Percentiles rank a stretch among this genome's conserved stretches.
phyloP scores from a whole-genome alignment of 2,888 invertebrate genomes.

The Polyommatus icarus region DNA sequence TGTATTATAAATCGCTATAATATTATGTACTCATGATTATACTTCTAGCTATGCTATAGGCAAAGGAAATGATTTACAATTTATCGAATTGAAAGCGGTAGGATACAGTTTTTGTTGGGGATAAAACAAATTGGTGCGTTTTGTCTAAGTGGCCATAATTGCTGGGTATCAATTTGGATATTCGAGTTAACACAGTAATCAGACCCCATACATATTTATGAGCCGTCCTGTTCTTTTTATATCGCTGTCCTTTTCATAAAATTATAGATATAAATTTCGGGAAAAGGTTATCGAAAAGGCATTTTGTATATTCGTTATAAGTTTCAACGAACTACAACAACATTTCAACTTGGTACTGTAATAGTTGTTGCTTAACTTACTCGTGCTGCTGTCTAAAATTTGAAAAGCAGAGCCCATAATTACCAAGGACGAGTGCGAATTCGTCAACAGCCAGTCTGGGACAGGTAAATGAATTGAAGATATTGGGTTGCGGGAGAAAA shows the following conservation, averaged over 20 bases:
- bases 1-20: not conserved
- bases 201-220: conserved; percentile 48
- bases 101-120: conserved; percentile 47
- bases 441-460: not conserved
- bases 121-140: conserved; percentile 43
- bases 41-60: not conserved
- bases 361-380: not conserved
- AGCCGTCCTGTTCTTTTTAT: conserved; percentile 43
- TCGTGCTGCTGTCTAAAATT: not conserved
- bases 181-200: conserved; percentile 51
- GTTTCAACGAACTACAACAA: too few relatives aligned
- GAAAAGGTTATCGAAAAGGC: not conserved
- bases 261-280: not conserved
- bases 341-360: too few relatives aligned
- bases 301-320: not conserved
- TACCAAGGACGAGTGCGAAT: not conserved
- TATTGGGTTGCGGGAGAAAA: conserved; percentile 24
- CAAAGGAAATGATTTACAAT: not conserved
- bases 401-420: conserved; percentile 5
- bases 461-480: conserved; percentile 27
- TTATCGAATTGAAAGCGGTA: conserved; percentile 10
- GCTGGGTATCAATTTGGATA: conserved; percentile 54
- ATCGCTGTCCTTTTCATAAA: conserved; percentile 31
- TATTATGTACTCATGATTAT: not conserved
- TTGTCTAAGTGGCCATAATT: conserved; percentile 50